Base-by-base conservation (phyloP, 2,113 vertebrate genomes). In the Neopipo cinnamomea region DNA sequence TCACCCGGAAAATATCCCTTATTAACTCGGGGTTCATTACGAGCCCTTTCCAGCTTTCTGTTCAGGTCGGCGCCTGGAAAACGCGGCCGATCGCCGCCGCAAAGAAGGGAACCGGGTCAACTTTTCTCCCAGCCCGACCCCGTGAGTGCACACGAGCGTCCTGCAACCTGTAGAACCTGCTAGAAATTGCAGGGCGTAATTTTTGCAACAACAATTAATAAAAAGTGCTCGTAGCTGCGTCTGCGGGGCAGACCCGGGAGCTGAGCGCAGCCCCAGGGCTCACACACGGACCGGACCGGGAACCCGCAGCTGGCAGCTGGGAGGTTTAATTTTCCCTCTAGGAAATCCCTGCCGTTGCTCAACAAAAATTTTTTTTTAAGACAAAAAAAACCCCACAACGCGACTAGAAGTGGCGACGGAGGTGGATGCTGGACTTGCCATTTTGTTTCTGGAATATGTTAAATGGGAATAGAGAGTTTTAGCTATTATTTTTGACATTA, bases 21-120 rank as follows among this genome's bases (percentile, higher is more conserved):
- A n/a, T 18, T 9, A 37, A n/a, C 20, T 33, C 19, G 11, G 42
- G 49, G 23, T 31, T 58, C 39, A 8, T 39, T 6, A 31, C 7
- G 31, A 44, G 3, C 5, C 19, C 8, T 44, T 44, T 23, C 50
- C n/a, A 66, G 11, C 5, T 42, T n/a, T 8, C 52, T 4, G 8
- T 7, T 63, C 39, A 5, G 21, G 5, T 2, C 30, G 5, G 35
- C 7, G 27, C 23, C 0, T 0, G 31, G 56, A 14, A 58, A 37
- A 23, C 0, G 14, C 6, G 8, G 10, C n/a, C 2, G 28, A 2
- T 6, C 3, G 14, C 49, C 13, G 13, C 78, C 31, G 11, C 5
- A 1, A 2, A 2, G 23, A 1, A 1, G 5, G 1, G 39, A 61
- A 20, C 15, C 5, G 11, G 3, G 4, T 5, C 11, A 0, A 0